Percentiles rank a stretch among this genome's conserved stretches.
Evolutionary conservation across 2,797 vertebrate species (phyloP).

Genomic region (Leptoclinus maculatus): DNA sequence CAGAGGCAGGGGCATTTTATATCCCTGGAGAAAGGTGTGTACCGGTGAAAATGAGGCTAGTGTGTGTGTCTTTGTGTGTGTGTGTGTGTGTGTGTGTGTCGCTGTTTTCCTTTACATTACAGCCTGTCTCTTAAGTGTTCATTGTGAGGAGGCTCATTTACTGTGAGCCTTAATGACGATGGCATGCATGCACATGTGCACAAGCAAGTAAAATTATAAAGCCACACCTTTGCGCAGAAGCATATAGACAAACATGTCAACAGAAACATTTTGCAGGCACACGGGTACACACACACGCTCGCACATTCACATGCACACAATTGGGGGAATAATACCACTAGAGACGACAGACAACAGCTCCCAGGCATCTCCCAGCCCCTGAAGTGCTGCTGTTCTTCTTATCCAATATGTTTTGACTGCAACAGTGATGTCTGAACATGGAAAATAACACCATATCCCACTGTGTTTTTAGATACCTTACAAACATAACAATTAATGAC

Average conservation of each 20-base stretch:
- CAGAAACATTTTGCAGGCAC: conserved; percentile 53
- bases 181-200: conserved; percentile 47
- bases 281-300: conserved; percentile 5
- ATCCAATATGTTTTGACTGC: conserved; percentile 83
- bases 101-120: conserved; percentile 66
- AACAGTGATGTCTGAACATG: conserved; percentile 76
- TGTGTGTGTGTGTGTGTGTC: conserved; percentile 25
- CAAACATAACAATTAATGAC: conserved; percentile 78
- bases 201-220: conserved; percentile 44
- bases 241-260: conserved; percentile 54
- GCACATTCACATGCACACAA: conserved; percentile 52
- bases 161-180: conserved; percentile 60
- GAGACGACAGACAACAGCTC: conserved; percentile 78
- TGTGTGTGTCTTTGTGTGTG: background rate
- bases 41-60: conserved; percentile 70
- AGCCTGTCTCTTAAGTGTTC: conserved; percentile 67
- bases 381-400: conserved; percentile 77
- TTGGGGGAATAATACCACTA: conserved; percentile 67
- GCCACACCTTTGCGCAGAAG: conserved; percentile 55
- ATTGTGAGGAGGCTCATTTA: conserved; percentile 71
- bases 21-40: conserved; percentile 77
- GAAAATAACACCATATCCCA: conserved; percentile 74
- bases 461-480: conserved; percentile 69
- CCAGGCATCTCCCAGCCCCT: conserved; percentile 78
- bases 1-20: conserved; percentile 75